Conservation (phyloP, 2,113 vertebrate species). For the Megaleporinus macrocephalus region DNA sequence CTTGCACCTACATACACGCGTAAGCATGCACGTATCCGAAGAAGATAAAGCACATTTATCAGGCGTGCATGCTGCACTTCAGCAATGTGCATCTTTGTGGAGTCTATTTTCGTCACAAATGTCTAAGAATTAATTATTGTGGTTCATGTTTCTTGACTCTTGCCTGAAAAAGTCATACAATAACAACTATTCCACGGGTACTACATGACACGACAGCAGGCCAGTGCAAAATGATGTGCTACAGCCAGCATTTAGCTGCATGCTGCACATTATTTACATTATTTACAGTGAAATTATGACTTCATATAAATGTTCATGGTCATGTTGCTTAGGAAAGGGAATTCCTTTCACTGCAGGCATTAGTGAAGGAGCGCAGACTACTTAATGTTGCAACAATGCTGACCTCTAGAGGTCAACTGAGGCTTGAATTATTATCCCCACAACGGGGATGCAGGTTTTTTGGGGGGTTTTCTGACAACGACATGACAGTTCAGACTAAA, state of each 20-base stretch:
- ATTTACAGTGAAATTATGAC: slow-evolving; percentile 8
- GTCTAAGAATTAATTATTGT: background rate
- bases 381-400: slow-evolving; percentile 46
- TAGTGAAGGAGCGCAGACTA: background rate
- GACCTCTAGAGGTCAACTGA: slow-evolving; percentile 54
- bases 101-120: slow-evolving; percentile 5
- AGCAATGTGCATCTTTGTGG: background rate
- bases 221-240: slow-evolving; percentile 65
- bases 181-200: slow-evolving; percentile 48
- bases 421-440: background rate
- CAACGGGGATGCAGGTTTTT: background rate
- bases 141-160: slow-evolving; percentile 58
- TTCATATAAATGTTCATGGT: background rate
- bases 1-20: slow-evolving; percentile 24
- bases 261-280: slow-evolving; percentile 26
- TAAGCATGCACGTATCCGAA: slow-evolving; percentile 34
- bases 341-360: slow-evolving; percentile 13
- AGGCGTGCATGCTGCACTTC: slow-evolving; percentile 28
- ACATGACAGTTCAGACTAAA: background rate
- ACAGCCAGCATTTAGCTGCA: slow-evolving; percentile 65
- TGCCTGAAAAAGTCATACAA: slow-evolving; percentile 66
- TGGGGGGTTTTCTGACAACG: background rate
- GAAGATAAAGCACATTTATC: slow-evolving; percentile 9
- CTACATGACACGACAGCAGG: background rate
- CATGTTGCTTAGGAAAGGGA: background rate